Conservation (phyloP, 1,140 invertebrate species). For the Aporrectodea caliginosa region DNA sequence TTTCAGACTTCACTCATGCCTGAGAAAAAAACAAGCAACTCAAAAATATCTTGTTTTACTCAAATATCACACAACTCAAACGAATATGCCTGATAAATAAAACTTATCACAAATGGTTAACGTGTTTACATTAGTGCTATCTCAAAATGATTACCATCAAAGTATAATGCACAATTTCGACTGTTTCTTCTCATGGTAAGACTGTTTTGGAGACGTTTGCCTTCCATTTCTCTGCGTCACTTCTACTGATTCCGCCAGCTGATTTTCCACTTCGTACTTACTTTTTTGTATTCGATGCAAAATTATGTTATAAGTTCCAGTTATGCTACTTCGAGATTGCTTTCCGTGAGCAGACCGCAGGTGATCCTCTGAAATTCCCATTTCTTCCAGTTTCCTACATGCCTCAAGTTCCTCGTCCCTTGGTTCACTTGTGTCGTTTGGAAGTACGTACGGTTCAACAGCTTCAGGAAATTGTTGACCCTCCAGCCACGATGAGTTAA, state of each 20-base stretch:
- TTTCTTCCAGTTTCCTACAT: slow-evolving; percentile 52
- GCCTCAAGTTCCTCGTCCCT: slow-evolving; percentile 54
- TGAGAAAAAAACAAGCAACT: too few species aligned
- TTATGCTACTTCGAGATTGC: slow-evolving; percentile 59
- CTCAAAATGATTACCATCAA: not conserved
- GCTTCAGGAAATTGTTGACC: slow-evolving; percentile 47
- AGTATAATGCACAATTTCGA: not conserved
- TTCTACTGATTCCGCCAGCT: not conserved
- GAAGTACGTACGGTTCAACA: slow-evolving; percentile 49
- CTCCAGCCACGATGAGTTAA: slow-evolving; percentile 58
- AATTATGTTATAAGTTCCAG: slow-evolving; percentile 63
- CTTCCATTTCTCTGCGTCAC: not conserved
- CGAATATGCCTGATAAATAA: too few species aligned
- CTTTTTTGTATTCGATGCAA: slow-evolving; percentile 59
- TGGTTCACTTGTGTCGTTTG: slow-evolving; percentile 37
- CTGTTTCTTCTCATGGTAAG: not conserved
- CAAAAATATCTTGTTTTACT: too few species aligned
- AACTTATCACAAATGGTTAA: too few species aligned
- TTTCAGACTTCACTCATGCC: too few species aligned
- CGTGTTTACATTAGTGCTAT: too few species aligned
- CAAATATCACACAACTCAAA: too few species aligned
- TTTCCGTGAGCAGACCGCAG: slow-evolving; percentile 54
- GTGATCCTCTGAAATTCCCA: slow-evolving; percentile 61
- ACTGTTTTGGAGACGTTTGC: not conserved
- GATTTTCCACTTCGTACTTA: slow-evolving; percentile 23